These are phyloP conservation scores for Deroplatys truncata DNA, from an alignment of 2,888 invertebrate genomes.

Conservation along the genomic window DNA sequence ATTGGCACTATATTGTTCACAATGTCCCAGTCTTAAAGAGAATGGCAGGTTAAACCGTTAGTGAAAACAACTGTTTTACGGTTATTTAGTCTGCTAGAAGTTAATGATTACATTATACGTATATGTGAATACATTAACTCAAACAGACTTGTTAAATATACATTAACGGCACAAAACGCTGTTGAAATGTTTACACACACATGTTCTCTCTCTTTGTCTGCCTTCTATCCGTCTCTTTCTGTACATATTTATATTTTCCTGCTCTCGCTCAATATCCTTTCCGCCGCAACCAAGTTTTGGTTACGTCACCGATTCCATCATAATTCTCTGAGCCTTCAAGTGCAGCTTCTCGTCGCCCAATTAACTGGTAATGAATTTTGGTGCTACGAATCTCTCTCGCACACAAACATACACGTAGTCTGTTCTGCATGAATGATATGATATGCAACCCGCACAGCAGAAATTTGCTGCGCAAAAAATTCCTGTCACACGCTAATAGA, in stretches of 20 bases:
- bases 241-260: not conserved
- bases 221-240: not conserved
- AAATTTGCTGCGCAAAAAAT: not conserved
- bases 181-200: not conserved
- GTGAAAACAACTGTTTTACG: not conserved
- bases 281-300: not conserved
- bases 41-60: not conserved
- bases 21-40: not conserved
- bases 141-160: not conserved
- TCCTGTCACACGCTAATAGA: not conserved
- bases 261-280: not conserved
- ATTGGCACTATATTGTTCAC: not conserved
- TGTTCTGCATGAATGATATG: not conserved
- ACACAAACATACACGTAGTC: not conserved
- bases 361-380: slow-evolving; percentile 10
- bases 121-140: not conserved
- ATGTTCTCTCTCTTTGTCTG: not conserved
- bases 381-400: not conserved
- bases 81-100: not conserved
- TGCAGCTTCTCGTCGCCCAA: not conserved
- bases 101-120: not conserved
- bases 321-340: not conserved
- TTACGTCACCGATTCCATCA: not conserved
- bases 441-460: not conserved
- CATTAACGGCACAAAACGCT: not conserved